Evolutionary conservation across 64 coral and sea anemone genomes (phyloP).

Genomic region (Dendrophyllia cribrosa): DNA sequence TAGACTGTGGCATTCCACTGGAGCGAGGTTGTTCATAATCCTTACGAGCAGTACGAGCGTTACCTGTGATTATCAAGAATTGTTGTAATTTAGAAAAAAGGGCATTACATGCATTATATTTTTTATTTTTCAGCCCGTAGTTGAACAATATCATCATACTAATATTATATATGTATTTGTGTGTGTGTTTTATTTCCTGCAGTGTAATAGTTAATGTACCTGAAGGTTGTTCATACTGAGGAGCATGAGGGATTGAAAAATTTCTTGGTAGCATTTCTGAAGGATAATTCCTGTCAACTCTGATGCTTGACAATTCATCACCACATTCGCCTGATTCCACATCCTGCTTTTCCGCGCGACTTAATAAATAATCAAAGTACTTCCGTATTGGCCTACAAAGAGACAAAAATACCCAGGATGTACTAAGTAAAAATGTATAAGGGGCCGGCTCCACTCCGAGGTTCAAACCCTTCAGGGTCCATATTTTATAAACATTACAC

Average conservation of each 20-base stretch:
- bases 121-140: no score
- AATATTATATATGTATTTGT: no score
- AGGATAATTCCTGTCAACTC: neutral
- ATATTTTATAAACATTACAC: no score
- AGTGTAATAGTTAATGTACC: neutral
- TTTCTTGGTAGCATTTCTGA: no score
- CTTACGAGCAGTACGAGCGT: no score
- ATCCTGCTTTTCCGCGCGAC: neutral
- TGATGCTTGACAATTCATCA: neutral
- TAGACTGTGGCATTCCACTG: neutral
- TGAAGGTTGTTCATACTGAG: neutral
- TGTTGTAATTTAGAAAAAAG: no score
- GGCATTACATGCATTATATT: no score
- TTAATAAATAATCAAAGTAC: neutral
- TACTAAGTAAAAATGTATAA: neutral
- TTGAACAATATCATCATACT: no score
- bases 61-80: no score
- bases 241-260: neutral
- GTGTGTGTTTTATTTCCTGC: neutral
- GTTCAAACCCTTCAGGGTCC: neutral
- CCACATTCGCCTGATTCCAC: neutral
- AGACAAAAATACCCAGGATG: neutral
- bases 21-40: no score
- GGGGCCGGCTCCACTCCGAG: neutral
- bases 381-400: constrained; percentile 18